Evolutionary conservation across 2,797 vertebrate species (phyloP).

Genomic region (Gambelia wislizenii): DNA sequence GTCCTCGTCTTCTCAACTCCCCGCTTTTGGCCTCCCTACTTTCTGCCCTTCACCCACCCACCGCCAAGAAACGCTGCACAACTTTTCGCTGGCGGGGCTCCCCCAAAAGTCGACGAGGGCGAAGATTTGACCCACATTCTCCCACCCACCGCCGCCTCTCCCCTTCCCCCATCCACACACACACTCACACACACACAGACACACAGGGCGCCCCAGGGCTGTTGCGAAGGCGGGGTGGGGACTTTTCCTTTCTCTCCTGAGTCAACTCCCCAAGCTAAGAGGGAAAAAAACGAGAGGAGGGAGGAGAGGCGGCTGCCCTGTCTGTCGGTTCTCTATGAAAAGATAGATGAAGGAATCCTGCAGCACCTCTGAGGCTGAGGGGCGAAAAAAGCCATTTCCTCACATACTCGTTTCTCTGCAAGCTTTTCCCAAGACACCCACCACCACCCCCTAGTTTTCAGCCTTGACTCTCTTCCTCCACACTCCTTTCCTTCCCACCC

Average conservation of each 20-base stretch:
- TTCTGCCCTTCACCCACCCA: neutral
- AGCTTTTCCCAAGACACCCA: neutral
- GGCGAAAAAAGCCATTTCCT: too few species aligned
- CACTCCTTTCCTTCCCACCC: too few species aligned
- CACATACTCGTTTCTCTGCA: neutral
- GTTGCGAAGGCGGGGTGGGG: neutral
- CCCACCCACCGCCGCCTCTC: neutral
- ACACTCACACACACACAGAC: too few species aligned
- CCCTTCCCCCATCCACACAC: neutral
- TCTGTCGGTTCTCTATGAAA: too few species aligned
- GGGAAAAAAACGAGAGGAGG: neutral
- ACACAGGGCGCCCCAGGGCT: neutral
- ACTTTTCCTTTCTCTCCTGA: constrained; percentile 33
- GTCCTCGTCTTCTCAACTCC: too few species aligned
- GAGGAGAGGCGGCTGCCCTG: neutral
- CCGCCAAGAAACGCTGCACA: constrained; percentile 1
- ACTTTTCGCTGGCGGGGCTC: neutral
- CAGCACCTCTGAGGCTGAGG: too few species aligned
- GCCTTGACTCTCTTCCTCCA: neutral
- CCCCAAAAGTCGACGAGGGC: neutral
- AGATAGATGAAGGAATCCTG: too few species aligned
- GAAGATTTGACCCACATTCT: neutral
- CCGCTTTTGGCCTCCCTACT: constrained; percentile 9
- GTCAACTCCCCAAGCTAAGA: constrained; percentile 10
- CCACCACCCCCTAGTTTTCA: neutral